Evolutionary conservation across 2,797 vertebrate species (phyloP).

Genomic region (Enteromius thamalakanensis): DNA sequence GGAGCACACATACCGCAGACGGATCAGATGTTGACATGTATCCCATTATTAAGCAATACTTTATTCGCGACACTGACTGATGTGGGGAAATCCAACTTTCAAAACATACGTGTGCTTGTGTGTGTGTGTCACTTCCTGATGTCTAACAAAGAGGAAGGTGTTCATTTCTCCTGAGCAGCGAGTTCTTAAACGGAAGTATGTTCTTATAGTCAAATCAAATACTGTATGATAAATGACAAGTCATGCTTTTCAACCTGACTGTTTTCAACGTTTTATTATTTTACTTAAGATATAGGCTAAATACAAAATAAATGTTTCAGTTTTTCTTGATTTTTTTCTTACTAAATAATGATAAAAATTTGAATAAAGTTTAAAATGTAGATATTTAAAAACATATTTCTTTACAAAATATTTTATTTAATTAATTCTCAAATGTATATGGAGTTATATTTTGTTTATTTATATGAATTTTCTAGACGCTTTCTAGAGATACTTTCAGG

Average conservation of each 20-base stretch:
- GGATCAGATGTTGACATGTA: background rate
- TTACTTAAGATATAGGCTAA: background rate
- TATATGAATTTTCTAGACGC: background rate
- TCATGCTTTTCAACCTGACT: background rate
- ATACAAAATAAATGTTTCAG: background rate
- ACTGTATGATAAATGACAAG: background rate
- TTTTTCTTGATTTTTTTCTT: background rate
- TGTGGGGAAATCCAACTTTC: conserved; percentile 40
- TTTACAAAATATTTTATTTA: background rate
- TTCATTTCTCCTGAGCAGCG: background rate
- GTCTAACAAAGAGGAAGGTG: conserved; percentile 36
- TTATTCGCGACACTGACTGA: background rate
- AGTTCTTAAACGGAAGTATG: conserved; percentile 25
- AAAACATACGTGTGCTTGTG: background rate
- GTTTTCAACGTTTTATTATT: background rate
- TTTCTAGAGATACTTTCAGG: no score
- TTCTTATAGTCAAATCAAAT: background rate
- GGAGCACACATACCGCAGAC: conserved; percentile 4
- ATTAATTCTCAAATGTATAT: background rate
- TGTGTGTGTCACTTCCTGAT: conserved; percentile 53
- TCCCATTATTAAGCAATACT: background rate
- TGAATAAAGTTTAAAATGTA: no score
- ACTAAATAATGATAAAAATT: no score
- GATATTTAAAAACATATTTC: no score
- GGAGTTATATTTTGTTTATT: background rate